Evolutionary conservation across 2,113 vertebrate genomes (phyloP).

Genomic region (Hippoglossus stenolepis): DNA sequence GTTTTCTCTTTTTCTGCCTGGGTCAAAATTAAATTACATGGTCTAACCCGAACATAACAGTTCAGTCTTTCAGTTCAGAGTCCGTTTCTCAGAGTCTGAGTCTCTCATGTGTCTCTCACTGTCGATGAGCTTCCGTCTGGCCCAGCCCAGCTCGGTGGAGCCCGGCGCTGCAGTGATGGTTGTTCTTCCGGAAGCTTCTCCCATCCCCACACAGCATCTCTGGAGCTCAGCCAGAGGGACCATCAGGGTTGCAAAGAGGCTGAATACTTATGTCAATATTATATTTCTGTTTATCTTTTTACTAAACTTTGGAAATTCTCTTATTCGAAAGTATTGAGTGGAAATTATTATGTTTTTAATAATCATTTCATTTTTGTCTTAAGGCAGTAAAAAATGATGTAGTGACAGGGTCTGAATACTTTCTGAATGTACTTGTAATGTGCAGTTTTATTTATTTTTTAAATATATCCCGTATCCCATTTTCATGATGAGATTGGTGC

Average conservation of each 20-base stretch:
- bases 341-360: background rate
- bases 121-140: too few species aligned
- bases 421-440: background rate
- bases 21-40: too few species aligned
- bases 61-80: too few species aligned
- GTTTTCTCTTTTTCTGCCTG: too few species aligned
- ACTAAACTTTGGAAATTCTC: background rate
- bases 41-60: too few species aligned
- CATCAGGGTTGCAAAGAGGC: background rate
- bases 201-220: background rate
- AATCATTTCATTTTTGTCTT: background rate
- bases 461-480: slow-evolving; percentile 3
- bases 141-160: too few species aligned
- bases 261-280: background rate
- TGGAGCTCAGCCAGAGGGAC: background rate
- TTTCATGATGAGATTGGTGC: slow-evolving; percentile 49
- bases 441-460: background rate
- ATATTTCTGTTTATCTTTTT: background rate
- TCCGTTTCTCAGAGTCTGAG: too few species aligned
- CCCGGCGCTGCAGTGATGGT: too few species aligned
- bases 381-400: background rate
- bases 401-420: background rate
- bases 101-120: too few species aligned
- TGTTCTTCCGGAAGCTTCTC: background rate
- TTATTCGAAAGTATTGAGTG: background rate